A percentile compares a stretch with the other conserved stretches of the same genome.
phyloP scores from a whole-genome alignment of 1,140 invertebrate genomes.

The Pachypeltis micranthus region DNA sequence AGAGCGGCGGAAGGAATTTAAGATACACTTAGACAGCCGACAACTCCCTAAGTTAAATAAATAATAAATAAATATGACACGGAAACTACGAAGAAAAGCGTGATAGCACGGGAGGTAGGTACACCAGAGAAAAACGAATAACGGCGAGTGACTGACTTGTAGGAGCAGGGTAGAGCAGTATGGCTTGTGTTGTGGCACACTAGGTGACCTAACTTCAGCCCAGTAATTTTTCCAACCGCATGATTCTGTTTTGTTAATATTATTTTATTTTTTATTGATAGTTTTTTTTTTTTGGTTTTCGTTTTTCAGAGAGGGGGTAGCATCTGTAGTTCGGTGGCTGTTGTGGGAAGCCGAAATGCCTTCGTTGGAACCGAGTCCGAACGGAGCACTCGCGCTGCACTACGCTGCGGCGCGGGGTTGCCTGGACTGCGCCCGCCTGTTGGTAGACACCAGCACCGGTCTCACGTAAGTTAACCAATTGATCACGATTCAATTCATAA shows the following conservation, averaged over 20 bases:
- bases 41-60: no score
- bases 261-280: neutral
- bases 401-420: slow-evolving; percentile 74
- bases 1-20: no score
- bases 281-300: neutral
- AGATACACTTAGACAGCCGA: no score
- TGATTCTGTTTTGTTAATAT: neutral
- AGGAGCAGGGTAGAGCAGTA: no score
- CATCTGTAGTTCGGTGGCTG: slow-evolving; percentile 45
- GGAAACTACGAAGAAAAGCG: no score
- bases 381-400: slow-evolving; percentile 60
- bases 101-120: no score
- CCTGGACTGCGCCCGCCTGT: slow-evolving; percentile 65
- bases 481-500: no score
- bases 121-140: no score
- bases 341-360: slow-evolving; percentile 43
- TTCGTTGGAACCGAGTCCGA: slow-evolving; percentile 40
- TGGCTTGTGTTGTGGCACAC: no score
- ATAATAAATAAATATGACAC: no score
- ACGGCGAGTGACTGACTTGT: no score
- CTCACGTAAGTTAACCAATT: slow-evolving; percentile 60
- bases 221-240: neutral
- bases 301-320: slow-evolving; percentile 40
- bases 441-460: slow-evolving; percentile 61
- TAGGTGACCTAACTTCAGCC: no score